These are phyloP conservation scores for Seladonia tumulorum DNA, from an alignment of 2,888 invertebrate species.

Conservation along the genomic window DNA sequence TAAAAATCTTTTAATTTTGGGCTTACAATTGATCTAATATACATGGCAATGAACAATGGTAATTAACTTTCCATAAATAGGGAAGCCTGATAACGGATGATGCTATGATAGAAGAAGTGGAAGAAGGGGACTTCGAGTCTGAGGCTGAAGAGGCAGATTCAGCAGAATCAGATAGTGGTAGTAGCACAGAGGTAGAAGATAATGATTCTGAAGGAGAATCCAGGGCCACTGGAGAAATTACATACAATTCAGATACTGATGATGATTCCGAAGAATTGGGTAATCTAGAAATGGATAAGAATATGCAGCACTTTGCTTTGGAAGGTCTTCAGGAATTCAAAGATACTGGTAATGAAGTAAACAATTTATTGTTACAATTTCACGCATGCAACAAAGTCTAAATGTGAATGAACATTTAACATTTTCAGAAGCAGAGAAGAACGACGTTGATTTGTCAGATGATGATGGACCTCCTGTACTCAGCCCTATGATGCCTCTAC, in stretches of 20 bases:
- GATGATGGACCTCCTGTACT: constrained; percentile 81
- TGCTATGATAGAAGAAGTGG: constrained; percentile 64
- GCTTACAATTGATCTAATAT: too few species aligned
- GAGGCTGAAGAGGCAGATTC: constrained; percentile 73
- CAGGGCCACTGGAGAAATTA: constrained; percentile 69
- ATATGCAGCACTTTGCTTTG: constrained; percentile 23
- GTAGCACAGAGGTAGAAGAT: constrained; percentile 66
- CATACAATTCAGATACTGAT: constrained; percentile 74
- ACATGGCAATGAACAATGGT: not conserved
- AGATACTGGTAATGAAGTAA: constrained; percentile 38
- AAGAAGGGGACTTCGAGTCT: constrained; percentile 67
- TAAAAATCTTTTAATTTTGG: too few species aligned
- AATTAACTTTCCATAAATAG: constrained; percentile 32
- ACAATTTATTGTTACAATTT: not conserved
- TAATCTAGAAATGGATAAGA: constrained; percentile 49
- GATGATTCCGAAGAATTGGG: constrained; percentile 71
- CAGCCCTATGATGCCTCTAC: constrained; percentile 81
- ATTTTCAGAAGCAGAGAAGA: constrained; percentile 37
- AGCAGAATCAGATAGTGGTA: constrained; percentile 69
- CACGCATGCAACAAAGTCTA: not conserved
- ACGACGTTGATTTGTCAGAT: constrained; percentile 62
- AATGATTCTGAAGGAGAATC: constrained; percentile 68
- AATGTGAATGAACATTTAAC: not conserved
- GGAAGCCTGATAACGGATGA: constrained; percentile 67
- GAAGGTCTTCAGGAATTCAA: constrained; percentile 38